phyloP scores from a whole-genome alignment of 2,797 vertebrate genomes.

The Helicolenus hilgendorfi region DNA sequence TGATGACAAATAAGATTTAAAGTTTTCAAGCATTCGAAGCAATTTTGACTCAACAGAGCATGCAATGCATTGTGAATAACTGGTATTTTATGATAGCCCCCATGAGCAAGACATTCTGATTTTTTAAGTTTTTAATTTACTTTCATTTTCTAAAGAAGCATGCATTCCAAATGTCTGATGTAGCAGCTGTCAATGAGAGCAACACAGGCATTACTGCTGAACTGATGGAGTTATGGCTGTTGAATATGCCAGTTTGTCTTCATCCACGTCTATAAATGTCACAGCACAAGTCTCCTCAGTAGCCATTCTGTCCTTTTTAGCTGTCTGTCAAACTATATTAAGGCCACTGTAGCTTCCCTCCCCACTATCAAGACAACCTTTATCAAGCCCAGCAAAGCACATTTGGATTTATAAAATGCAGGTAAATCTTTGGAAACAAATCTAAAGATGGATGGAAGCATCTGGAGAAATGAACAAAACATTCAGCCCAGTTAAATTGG shows the following conservation, averaged over 20 bases:
- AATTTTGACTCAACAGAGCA: slow-evolving; percentile 48
- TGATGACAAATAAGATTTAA: slow-evolving; percentile 8
- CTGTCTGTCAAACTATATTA: slow-evolving; percentile 47
- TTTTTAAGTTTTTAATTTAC: background rate
- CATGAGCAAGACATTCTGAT: background rate
- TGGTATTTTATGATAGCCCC: slow-evolving; percentile 21
- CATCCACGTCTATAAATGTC: slow-evolving; percentile 53
- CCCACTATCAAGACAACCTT: slow-evolving; percentile 55
- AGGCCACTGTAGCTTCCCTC: slow-evolving; percentile 56
- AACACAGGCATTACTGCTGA: slow-evolving; percentile 15
- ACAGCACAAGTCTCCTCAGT: slow-evolving; percentile 74
- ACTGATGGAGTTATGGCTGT: slow-evolving; percentile 25
- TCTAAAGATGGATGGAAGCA: background rate
- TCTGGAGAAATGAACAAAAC: slow-evolving; percentile 15
- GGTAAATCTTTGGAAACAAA: background rate
- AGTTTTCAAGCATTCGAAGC: slow-evolving; percentile 31
- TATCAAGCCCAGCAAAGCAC: slow-evolving; percentile 65
- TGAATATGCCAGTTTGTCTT: slow-evolving; percentile 41
- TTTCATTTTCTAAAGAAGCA: slow-evolving; percentile 21
- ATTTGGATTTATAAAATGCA: background rate
- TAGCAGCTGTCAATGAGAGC: slow-evolving; percentile 61
- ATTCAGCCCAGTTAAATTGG: slow-evolving; percentile 15
- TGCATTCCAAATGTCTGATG: slow-evolving; percentile 58
- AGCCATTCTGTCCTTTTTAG: slow-evolving; percentile 50
- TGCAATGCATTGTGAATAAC: slow-evolving; percentile 57